phyloP scores from a whole-genome alignment of 2,113 vertebrate genomes.

The Toxotes jaculatrix region DNA sequence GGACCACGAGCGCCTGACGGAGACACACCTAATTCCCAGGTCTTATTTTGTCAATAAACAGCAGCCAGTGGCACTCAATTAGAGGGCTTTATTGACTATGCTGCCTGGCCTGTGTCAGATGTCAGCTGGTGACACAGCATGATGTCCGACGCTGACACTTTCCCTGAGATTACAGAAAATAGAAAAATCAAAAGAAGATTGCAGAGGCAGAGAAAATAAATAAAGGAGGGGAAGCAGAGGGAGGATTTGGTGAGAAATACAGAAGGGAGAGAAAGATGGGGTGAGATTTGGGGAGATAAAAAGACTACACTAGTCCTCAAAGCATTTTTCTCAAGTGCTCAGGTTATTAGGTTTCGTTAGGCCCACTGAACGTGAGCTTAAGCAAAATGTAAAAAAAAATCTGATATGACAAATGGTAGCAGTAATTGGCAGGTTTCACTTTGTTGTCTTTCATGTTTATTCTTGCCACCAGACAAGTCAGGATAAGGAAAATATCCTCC shows the following conservation, averaged over 20 bases:
- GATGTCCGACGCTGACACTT: conserved; percentile 61
- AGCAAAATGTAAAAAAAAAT: conserved; percentile 19
- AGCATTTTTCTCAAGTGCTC: conserved; percentile 25
- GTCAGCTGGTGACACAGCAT: conserved; percentile 72
- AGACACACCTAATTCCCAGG: conserved; percentile 80
- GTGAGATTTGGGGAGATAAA: conserved; percentile 39
- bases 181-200: conserved; percentile 70
- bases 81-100: conserved; percentile 81
- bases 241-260: conserved; percentile 37
- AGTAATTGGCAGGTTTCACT: conserved; percentile 58
- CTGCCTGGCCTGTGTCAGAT: conserved; percentile 77
- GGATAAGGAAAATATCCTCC: conserved; percentile 27
- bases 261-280: conserved; percentile 9
- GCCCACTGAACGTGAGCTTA: neutral
- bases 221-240: conserved; percentile 29
- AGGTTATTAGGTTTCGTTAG: conserved; percentile 22
- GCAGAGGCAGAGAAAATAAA: conserved; percentile 48
- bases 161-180: conserved; percentile 78
- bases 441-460: conserved; percentile 60
- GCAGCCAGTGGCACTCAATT: conserved; percentile 83
- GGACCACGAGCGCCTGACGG: conserved; percentile 29
- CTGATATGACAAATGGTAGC: conserved; percentile 36
- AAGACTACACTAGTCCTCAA: conserved; percentile 24
- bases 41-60: conserved; percentile 85
- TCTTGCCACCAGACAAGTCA: conserved; percentile 33